Percentiles rank a stretch among this genome's conserved stretches.
Evolutionary conservation across 2,113 vertebrate species (phyloP).

Genomic region (Vimba vimba): DNA sequence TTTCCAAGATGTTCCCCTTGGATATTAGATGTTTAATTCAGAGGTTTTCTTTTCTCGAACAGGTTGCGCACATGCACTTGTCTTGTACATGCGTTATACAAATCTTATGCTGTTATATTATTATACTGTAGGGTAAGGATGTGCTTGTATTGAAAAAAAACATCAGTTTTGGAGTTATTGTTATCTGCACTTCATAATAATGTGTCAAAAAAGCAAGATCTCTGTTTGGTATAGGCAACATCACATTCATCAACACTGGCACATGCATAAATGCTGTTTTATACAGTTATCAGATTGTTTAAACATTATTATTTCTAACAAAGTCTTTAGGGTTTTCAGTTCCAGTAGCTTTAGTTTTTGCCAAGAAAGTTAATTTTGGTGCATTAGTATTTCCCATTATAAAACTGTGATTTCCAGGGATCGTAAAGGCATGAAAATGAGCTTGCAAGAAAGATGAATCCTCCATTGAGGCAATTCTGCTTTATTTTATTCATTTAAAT

Average conservation of each 20-base stretch:
- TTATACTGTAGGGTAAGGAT: not conserved
- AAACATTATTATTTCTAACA: not conserved
- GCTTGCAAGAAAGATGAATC: not conserved
- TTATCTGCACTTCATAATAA: not conserved
- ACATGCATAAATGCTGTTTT: not conserved
- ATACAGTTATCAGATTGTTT: not conserved
- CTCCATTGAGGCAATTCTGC: not conserved
- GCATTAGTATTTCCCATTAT: not conserved
- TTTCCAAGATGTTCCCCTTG: not conserved
- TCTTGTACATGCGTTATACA: not conserved
- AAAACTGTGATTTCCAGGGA: not conserved
- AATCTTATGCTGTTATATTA: not conserved
- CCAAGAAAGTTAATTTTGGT: conserved; percentile 12
- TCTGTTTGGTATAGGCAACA: not conserved
- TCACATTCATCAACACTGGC: not conserved
- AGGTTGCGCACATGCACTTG: not conserved
- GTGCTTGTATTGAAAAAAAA: not conserved
- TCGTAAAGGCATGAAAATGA: not conserved
- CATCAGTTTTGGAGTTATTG: not conserved
- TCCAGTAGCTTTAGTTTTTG: not conserved
- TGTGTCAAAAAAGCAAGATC: not conserved
- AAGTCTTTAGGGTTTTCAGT: not conserved
- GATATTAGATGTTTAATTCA: not conserved
- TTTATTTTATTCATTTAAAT: not conserved
- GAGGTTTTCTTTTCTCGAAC: not conserved